Evolutionary conservation across 2,797 vertebrate species (phyloP).

Genomic region (Crax fasciolata): DNA sequence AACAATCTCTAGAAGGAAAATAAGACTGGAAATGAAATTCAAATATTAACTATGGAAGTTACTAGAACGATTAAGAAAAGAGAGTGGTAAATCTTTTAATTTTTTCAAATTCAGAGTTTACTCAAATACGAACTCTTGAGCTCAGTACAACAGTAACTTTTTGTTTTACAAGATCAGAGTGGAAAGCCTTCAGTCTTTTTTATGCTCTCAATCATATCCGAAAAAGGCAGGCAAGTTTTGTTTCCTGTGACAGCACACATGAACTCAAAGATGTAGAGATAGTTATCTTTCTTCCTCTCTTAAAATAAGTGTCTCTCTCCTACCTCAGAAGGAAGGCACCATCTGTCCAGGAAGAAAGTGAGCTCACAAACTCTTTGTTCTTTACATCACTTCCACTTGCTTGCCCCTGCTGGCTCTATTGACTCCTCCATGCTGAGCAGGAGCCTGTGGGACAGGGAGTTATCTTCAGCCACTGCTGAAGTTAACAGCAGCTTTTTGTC

Average conservation of each 20-base stretch:
- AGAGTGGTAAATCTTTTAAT: not conserved
- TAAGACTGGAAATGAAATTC: not conserved
- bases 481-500: not conserved
- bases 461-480: not conserved
- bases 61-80: not conserved
- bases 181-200: not conserved
- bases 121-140: not conserved
- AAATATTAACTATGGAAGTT: not conserved
- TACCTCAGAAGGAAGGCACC: not conserved
- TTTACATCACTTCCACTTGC: not conserved
- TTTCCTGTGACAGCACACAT: not conserved
- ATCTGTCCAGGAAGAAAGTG: not conserved
- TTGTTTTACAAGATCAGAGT: not conserved
- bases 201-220: not conserved
- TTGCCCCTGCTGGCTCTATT: not conserved
- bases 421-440: not conserved
- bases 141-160: not conserved
- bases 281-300: not conserved
- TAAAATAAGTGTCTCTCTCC: not conserved
- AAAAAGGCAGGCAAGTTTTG: not conserved
- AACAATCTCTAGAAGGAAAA: not conserved
- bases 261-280: not conserved
- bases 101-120: not conserved
- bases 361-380: not conserved
- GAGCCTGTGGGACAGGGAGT: not conserved